Base-by-base conservation (phyloP, 2,797 vertebrate genomes). In the Sciurus carolinensis region DNA sequence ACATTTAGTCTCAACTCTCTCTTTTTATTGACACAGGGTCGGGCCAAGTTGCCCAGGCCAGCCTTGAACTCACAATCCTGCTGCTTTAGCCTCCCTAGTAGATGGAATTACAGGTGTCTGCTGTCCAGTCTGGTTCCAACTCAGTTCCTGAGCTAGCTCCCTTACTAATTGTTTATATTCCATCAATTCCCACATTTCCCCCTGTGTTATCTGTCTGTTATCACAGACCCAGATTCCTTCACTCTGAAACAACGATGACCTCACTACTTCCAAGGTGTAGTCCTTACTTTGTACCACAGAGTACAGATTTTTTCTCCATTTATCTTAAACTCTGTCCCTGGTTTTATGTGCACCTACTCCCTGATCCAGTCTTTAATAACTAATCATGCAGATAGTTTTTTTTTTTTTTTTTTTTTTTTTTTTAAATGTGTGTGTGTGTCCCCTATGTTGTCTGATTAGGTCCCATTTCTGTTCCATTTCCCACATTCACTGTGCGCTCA, bases 151-250 rank as follows among this genome's bases (percentile, higher is more conserved):
- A 84, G 39, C 39, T 44, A n/a, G n/a, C 36, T 83, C 17, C 24
- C 7, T 89, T 33, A 22, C 11, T 44, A 26, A 69, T 82, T 4
- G 44, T 84, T 82, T 67, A 62, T 88, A 0, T 5, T 54, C 8
- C 3, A n/a, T n/a, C 52, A 17, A 44, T 24, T 8, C 1, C 26
- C 57, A 7, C 30, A 5, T 3, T 10, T 26, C 0, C 7, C 6
- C 3, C 12, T 28, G 3, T 44, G 24, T 71, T 72, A 7, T 42
- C 33, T 36, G 18, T 83, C 42, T 39, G 77, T 12, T 77, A 79
- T 82, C 6, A 14, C 4, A 52, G 18, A 36, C 12, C 47, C 90
- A 15, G 30, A 73, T 86, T 11, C 10, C 22, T 93, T 36, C 4
- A 0, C 12, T 76, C 11, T 72, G 47, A 71, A 54, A 9, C 26